Evolutionary conservation across 1,140 invertebrate genomes (phyloP).

Genomic region (Drosophila ogumai): DNA sequence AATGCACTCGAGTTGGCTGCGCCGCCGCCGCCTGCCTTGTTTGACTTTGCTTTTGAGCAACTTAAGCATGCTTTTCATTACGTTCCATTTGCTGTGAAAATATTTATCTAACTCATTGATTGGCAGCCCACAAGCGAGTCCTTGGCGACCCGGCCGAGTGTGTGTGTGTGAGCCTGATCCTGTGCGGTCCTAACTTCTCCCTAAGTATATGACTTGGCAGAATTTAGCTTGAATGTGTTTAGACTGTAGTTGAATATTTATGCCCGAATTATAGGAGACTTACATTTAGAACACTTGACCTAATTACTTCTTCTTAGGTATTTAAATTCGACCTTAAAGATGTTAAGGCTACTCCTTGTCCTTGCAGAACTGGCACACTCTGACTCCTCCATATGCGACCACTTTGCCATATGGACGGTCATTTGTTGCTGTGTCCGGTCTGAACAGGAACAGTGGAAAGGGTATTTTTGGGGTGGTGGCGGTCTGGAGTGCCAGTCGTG

Average conservation of each 20-base stretch:
- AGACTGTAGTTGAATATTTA: constrained; percentile 1
- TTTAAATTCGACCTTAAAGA: not conserved
- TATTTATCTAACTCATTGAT: constrained; percentile 72
- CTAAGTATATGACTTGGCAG: constrained; percentile 4
- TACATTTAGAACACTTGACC: not conserved
- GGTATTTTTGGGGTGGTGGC: not conserved
- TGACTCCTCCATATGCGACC: constrained; percentile 5
- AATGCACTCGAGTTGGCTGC: constrained; percentile 39
- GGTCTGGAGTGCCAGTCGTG: constrained; percentile 15
- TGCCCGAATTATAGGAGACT: not conserved
- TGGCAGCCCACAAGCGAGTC: constrained; percentile 30
- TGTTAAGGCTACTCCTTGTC: too few species aligned
- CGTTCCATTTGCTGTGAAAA: constrained; percentile 70
- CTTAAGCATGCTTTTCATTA: constrained; percentile 69
- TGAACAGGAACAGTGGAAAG: not conserved
- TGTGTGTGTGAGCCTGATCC: not conserved
- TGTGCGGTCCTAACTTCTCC: not conserved
- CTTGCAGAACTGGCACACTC: not conserved
- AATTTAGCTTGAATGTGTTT: not conserved
- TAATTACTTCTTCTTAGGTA: not conserved
- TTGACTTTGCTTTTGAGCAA: constrained; percentile 60
- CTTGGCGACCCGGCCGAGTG: constrained; percentile 6
- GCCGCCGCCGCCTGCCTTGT: constrained; percentile 21
- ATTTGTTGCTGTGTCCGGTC: constrained; percentile 42
- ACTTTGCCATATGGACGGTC: constrained; percentile 40